A percentile compares a stretch with the other conserved stretches of the same genome.
These are phyloP conservation scores for Neoitamus cyanurus DNA, from an alignment of 2,888 invertebrate species.

Conservation along the genomic window DNA sequence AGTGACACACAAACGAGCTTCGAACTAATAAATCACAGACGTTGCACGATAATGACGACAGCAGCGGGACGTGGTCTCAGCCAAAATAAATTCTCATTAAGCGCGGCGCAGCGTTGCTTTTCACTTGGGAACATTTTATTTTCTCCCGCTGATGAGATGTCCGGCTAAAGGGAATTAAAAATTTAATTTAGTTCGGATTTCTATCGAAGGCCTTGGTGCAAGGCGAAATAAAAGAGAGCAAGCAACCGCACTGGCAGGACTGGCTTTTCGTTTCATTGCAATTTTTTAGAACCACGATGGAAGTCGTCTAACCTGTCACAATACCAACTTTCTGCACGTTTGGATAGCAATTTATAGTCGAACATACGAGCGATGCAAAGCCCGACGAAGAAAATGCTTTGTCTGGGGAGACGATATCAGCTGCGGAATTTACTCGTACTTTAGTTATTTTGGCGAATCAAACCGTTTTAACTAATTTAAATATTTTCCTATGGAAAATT, in stretches of 20 bases:
- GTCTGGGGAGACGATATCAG: neutral
- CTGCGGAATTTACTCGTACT: neutral
- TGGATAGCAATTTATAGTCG: neutral
- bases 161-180: neutral
- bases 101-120: neutral
- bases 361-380: neutral
- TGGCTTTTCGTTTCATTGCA: neutral
- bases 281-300: neutral
- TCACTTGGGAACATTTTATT: neutral
- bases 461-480: neutral
- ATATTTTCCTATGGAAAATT: neutral
- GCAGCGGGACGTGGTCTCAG: neutral
- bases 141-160: neutral
- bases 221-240: neutral
- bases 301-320: neutral
- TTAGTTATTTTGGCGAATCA: neutral
- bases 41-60: slow-evolving; percentile 27
- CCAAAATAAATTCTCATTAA: slow-evolving; percentile 42
- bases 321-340: neutral
- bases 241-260: neutral
- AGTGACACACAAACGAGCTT: slow-evolving; percentile 23
- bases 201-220: neutral
- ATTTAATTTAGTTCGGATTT: neutral
- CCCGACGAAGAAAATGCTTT: neutral
- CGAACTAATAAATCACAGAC: slow-evolving; percentile 18